Conservation (phyloP, 2,113 vertebrate species). For the Chiloscyllium plagiosum region DNA sequence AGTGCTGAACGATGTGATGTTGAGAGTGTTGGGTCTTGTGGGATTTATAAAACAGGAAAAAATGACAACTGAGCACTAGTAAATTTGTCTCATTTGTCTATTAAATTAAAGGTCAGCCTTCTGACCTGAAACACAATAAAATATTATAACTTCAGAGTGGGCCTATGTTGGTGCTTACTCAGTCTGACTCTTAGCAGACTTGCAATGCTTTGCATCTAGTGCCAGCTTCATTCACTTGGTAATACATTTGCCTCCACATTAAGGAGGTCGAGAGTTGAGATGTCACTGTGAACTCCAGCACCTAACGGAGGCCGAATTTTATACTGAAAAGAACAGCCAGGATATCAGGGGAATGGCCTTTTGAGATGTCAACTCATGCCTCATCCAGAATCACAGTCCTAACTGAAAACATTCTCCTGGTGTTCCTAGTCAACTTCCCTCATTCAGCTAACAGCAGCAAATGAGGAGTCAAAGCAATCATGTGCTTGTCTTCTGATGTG, state of each 20-base stretch:
- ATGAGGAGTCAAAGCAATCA: not conserved
- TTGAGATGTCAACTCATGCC: not conserved
- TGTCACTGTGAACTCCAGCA: not conserved
- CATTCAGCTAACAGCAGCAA: not conserved
- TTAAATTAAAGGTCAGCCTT: slow-evolving; percentile 82
- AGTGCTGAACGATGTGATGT: slow-evolving; percentile 66
- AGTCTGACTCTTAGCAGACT: not conserved
- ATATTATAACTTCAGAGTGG: slow-evolving; percentile 27
- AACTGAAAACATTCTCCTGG: not conserved
- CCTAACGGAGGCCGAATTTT: too few relatives aligned
- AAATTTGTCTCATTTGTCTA: slow-evolving; percentile 79
- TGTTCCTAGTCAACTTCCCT: not conserved
- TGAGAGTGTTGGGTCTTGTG: slow-evolving; percentile 60
- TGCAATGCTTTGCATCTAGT: too few relatives aligned
- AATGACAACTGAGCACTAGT: slow-evolving; percentile 75
- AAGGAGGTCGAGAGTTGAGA: too few relatives aligned
- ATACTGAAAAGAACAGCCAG: not conserved
- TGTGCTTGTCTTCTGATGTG: not conserved
- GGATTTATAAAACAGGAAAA: slow-evolving; percentile 70
- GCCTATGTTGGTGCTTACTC: not conserved
- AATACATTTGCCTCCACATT: not conserved
- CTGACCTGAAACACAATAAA: slow-evolving; percentile 59
- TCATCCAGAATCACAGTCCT: not conserved
- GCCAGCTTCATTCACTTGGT: not conserved
- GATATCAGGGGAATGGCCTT: not conserved